Conservation (phyloP, 2,113 vertebrate species). For the Tyto alba region DNA sequence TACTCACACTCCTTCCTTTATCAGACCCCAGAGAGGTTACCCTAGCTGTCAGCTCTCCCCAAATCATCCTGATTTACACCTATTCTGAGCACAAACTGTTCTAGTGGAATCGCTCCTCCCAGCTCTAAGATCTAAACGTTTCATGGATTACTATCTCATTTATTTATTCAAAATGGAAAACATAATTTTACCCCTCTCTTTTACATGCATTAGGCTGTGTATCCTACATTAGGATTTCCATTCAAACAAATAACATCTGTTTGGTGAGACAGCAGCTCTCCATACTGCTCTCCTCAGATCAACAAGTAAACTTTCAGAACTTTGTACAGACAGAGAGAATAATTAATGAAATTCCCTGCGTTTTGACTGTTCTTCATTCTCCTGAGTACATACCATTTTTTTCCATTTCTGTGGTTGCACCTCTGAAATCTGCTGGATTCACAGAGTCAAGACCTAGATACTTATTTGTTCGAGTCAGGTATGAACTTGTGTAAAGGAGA, state of each 20-base stretch:
- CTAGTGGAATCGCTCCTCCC: background rate
- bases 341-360: background rate
- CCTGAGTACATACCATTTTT: slow-evolving; percentile 67
- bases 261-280: background rate
- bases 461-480: slow-evolving; percentile 55
- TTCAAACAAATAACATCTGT: background rate
- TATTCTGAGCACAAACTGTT: background rate
- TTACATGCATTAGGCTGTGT: background rate
- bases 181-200: background rate
- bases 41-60: background rate
- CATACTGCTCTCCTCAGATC: background rate
- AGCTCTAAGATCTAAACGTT: background rate
- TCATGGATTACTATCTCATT: background rate
- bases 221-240: background rate
- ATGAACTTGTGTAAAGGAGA: slow-evolving; percentile 62
- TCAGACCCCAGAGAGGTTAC: background rate
- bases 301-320: background rate
- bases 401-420: slow-evolving; percentile 66
- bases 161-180: background rate
- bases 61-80: background rate
- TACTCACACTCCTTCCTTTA: background rate
- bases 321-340: background rate
- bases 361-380: background rate
- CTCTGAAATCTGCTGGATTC: slow-evolving; percentile 63
- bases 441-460: slow-evolving; percentile 42